phyloP scores from a whole-genome alignment of 2,888 invertebrate species.

The Trypoxylon attenuatum region DNA sequence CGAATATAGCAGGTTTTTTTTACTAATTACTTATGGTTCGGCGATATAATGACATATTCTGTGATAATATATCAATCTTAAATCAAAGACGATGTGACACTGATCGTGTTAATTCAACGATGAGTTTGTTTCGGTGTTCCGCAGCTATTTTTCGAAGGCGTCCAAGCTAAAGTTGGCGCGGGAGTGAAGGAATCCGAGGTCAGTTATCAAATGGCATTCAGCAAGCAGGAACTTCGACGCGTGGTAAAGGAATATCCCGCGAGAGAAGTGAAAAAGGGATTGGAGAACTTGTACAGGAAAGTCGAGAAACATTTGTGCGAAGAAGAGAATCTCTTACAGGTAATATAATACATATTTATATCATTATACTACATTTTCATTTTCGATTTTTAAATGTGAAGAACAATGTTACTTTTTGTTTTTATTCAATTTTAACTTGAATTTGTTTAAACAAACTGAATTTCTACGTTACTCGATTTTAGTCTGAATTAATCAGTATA shows the following conservation, averaged over 20 bases:
- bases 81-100: too few relatives aligned
- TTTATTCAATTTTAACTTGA: too few relatives aligned
- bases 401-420: too few relatives aligned
- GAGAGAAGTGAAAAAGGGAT: slow-evolving; percentile 92
- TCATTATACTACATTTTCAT: not conserved
- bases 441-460: too few relatives aligned
- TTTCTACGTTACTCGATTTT: too few relatives aligned
- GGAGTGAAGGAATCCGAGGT: slow-evolving; percentile 98
- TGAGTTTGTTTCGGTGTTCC: too few relatives aligned
- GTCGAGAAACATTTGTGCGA: slow-evolving; percentile 98
- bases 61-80: too few relatives aligned
- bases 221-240: slow-evolving; percentile 96
- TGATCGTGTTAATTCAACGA: too few relatives aligned
- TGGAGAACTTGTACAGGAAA: slow-evolving; percentile 94
- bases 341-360: slow-evolving; percentile 23
- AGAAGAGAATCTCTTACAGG: slow-evolving; percentile 92
- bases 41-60: too few relatives aligned
- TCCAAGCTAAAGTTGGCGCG: slow-evolving; percentile 92
- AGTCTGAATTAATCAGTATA: too few relatives aligned
- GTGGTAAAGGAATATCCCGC: slow-evolving; percentile 96
- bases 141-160: slow-evolving; percentile 97
- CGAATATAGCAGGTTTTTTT: too few relatives aligned
- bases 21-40: too few relatives aligned
- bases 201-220: slow-evolving; percentile 97
- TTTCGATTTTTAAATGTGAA: not conserved